Percentiles rank a stretch among this genome's conserved stretches.
These are phyloP conservation scores for Macropus fuliginosus DNA, from an alignment of 2,797 vertebrate species.

Conservation along the genomic window DNA sequence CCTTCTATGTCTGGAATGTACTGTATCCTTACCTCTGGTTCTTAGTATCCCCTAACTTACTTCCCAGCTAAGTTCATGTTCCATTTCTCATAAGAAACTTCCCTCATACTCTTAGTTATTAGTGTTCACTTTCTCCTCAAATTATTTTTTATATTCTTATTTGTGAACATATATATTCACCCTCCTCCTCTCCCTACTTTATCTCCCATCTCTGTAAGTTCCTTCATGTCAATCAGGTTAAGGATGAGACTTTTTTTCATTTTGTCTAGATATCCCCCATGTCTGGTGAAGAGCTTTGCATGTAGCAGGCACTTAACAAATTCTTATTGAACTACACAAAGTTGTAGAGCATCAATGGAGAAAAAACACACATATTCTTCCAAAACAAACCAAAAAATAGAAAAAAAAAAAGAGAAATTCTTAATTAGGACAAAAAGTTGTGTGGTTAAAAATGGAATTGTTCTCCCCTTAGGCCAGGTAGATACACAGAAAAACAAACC, in stretches of 20 bases:
- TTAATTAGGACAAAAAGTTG: background rate
- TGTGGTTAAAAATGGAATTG: conserved; percentile 5
- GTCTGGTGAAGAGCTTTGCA: background rate
- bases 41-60: background rate
- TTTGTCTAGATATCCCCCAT: background rate
- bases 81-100: background rate
- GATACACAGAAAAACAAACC: background rate
- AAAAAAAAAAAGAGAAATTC: background rate
- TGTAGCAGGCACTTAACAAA: background rate
- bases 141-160: background rate
- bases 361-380: background rate
- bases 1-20: background rate
- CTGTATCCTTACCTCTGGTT: background rate
- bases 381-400: background rate
- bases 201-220: background rate
- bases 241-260: background rate
- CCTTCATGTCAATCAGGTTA: background rate
- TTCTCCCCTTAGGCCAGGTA: conserved; percentile 50
- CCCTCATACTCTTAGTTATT: background rate
- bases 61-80: background rate
- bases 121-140: background rate
- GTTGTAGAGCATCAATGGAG: background rate
- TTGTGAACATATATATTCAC: background rate
- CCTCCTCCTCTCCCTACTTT: background rate
- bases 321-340: background rate